Evolutionary conservation across 1,140 invertebrate genomes (phyloP), one percentile per base, ranked within the genome.

Genomic region (Trichonephila clavipes): DNA sequence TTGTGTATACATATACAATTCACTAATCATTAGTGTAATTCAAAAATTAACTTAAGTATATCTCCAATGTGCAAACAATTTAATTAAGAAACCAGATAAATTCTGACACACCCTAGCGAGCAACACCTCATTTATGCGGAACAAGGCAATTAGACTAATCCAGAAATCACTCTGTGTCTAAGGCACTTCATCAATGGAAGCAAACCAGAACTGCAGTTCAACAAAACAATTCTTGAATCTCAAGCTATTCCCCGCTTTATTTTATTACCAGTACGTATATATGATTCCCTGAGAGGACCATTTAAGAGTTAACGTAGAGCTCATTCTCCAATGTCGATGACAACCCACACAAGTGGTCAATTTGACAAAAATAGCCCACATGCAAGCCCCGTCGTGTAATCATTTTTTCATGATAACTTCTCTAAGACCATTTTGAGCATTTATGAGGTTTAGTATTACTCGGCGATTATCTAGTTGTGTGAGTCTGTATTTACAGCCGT

Each of bases 381-480:
- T 61, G 59, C 58, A 87, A 87, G 59, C 58, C 59, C 62, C 59
- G 59, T 87, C 34, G 62, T 40, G 24, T 44, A 5, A 72, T 62
- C 87, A 66, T 58, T 88, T 88, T 87, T 87, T 87, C 85, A 87
- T 64, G 61, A n/a, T 40, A 88, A 40, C 62, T 6, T 88, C 40
- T 69, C 62, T 88, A 18, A 44, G 62, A 69, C 87, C 87, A 88
- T 88, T 51, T 88, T 88, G 62, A 34, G 64, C 44, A 44, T 88
- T 88, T 88, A 69, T 44, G 62, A 28, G 64, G 28, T 87, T 87
- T 64, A 51, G 62, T 88, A 69, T 19, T 16, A 28, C 87, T 69
- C 44, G 87, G 24, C 85, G 40, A 69, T 88, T 72, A 72, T 51
- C 34, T 21, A 64, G 64, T 77, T 77, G 72, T 40, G 34, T 61